Percentiles rank a stretch among this genome's conserved stretches.
Conservation (phyloP, 2,113 vertebrate genomes). For the Lampris incognitus region DNA sequence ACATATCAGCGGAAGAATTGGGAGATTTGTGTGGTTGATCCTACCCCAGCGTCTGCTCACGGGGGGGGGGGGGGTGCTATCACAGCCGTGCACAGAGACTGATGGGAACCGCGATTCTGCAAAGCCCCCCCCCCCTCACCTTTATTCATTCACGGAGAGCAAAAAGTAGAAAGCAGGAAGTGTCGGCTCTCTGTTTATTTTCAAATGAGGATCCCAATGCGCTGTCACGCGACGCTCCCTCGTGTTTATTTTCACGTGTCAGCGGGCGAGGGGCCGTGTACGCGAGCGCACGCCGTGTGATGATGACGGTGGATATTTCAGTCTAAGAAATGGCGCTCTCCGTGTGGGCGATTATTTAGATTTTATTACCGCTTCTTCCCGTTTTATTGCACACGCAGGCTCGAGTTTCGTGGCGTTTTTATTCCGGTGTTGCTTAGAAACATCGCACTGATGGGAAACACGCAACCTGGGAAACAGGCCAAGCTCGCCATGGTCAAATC, state of each 20-base stretch:
- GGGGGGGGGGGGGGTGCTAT: neutral
- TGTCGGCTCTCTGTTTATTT: neutral
- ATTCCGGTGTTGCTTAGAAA: too few species aligned
- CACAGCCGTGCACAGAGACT: slow-evolving; percentile 12
- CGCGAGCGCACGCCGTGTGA: too few species aligned
- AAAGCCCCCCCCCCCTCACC: slow-evolving; percentile 17
- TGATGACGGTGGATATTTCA: too few species aligned
- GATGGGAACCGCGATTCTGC: slow-evolving; percentile 10
- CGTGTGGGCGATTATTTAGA: neutral
- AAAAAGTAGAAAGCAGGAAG: neutral
- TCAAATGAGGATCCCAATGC: neutral
- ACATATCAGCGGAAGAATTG: neutral
- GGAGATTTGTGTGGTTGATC: neutral
- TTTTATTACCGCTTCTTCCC: neutral
- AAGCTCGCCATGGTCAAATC: too few species aligned
- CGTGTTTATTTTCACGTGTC: too few species aligned
- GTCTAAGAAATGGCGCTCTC: too few species aligned
- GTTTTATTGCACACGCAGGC: neutral
- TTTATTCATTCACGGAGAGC: neutral
- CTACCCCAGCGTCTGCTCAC: slow-evolving; percentile 1
- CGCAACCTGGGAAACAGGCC: too few species aligned
- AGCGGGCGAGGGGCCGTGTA: too few species aligned
- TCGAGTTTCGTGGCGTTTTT: too few species aligned
- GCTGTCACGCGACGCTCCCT: too few species aligned
- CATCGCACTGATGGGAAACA: too few species aligned